Conservation (phyloP, 2,888 invertebrate species). For the Papilio demoleus region DNA sequence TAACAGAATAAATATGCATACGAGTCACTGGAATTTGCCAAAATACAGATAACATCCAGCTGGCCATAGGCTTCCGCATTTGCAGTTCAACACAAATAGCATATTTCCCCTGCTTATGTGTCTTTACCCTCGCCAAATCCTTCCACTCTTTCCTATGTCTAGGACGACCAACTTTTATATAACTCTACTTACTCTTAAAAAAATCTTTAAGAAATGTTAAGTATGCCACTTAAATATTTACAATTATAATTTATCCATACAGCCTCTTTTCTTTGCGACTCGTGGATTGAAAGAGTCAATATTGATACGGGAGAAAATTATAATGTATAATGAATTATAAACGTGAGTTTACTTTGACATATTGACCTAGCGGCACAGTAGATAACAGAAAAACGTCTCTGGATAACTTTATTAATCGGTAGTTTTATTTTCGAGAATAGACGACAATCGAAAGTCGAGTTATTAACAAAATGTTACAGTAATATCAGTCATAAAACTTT, state of each 20-base stretch:
- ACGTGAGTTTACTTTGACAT: background rate
- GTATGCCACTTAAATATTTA: background rate
- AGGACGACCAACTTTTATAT: too few relatives aligned
- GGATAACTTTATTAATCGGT: background rate
- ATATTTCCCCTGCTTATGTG: too few relatives aligned
- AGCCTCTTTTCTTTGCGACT: background rate
- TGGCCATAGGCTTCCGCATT: too few relatives aligned
- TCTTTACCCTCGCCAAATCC: too few relatives aligned
- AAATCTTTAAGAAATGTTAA: background rate
- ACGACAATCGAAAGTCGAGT: background rate
- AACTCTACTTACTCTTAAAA: background rate
- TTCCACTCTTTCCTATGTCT: too few relatives aligned
- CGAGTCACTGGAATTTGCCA: too few relatives aligned
- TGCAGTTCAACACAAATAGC: too few relatives aligned
- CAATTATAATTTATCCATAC: background rate
- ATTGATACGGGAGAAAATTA: constrained; percentile 23
- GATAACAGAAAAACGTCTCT: background rate
- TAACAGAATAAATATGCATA: too few relatives aligned
- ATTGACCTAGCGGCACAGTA: constrained; percentile 26
- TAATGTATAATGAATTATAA: constrained; percentile 10
- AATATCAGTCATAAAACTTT: too few relatives aligned
- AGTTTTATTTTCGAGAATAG: background rate
- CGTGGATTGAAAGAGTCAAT: constrained; percentile 7
- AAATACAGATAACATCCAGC: too few relatives aligned
- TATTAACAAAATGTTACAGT: too few relatives aligned